A percentile compares a stretch with the other conserved stretches of the same genome.
Conservation (phyloP, 1,140 invertebrate genomes). For the Leptoteleia sp. region DNA sequence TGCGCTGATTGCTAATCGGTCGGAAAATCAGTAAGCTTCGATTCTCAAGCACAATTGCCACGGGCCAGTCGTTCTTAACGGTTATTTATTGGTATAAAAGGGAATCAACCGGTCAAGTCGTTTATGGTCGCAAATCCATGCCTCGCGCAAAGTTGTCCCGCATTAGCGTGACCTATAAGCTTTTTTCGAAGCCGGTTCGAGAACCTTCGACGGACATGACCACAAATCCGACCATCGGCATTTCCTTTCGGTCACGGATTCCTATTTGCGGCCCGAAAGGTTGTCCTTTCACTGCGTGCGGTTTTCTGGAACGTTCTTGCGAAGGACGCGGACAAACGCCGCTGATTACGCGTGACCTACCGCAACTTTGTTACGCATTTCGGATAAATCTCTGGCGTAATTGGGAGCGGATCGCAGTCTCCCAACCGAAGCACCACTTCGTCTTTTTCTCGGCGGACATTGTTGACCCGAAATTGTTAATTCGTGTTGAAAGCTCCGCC, state of each 20-base stretch:
- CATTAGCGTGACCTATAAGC: slow-evolving; percentile 51
- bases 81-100: slow-evolving; percentile 4
- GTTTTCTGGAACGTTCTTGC: slow-evolving; percentile 63
- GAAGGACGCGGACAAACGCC: slow-evolving; percentile 52
- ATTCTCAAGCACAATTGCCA: background rate
- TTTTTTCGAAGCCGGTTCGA: slow-evolving; percentile 41
- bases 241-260: slow-evolving; percentile 62
- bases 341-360: slow-evolving; percentile 40
- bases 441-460: too few species aligned
- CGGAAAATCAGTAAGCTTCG: too few species aligned
- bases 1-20: too few species aligned
- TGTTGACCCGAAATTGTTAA: too few species aligned
- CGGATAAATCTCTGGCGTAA: too few species aligned
- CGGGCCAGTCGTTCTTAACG: background rate
- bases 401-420: too few species aligned
- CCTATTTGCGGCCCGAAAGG: slow-evolving; percentile 56
- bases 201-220: slow-evolving; percentile 39
- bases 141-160: slow-evolving; percentile 10
- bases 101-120: too few species aligned
- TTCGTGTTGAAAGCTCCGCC: too few species aligned
- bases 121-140: too few species aligned
- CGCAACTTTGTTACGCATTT: slow-evolving; percentile 9
- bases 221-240: slow-evolving; percentile 55
- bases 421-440: too few species aligned
- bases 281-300: slow-evolving; percentile 63